phyloP scores from a whole-genome alignment of 2,888 invertebrate genomes.

The Itoplectis maculator region DNA sequence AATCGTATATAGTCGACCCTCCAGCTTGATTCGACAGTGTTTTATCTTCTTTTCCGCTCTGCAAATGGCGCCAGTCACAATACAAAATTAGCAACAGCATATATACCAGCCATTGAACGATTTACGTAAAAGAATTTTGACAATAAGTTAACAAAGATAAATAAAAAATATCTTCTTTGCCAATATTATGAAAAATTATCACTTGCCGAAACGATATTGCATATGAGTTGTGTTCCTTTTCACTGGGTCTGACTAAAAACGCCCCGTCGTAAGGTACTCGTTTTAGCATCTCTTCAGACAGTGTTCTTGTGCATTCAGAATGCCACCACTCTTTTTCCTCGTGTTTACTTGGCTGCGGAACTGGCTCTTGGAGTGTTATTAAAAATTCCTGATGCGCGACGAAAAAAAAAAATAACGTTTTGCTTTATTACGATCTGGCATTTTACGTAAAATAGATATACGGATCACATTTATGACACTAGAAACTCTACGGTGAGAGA shows the following conservation, averaged over 20 bases:
- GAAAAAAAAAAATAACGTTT: slow-evolving; percentile 18
- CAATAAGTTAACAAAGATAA: neutral
- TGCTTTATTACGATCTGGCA: neutral
- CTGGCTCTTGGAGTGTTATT: slow-evolving; percentile 94
- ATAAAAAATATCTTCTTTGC: neutral
- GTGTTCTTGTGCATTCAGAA: slow-evolving; percentile 90
- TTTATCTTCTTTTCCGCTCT: slow-evolving; percentile 97
- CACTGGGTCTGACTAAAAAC: slow-evolving; percentile 96
- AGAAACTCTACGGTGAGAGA: too few species aligned
- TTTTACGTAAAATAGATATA: neutral
- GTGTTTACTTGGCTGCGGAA: slow-evolving; percentile 97
- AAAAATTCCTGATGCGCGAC: slow-evolving; percentile 89
- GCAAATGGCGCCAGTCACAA: slow-evolving; percentile 63
- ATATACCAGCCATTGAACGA: too few species aligned
- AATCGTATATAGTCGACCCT: slow-evolving; percentile 95
- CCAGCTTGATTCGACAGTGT: slow-evolving; percentile 97
- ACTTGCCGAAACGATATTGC: slow-evolving; percentile 96
- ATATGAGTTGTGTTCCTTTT: slow-evolving; percentile 93
- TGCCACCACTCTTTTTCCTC: slow-evolving; percentile 98
- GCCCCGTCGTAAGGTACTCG: slow-evolving; percentile 95
- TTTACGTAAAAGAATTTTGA: neutral
- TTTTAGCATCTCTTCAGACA: slow-evolving; percentile 95
- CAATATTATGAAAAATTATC: neutral
- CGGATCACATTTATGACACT: too few species aligned
- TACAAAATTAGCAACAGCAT: too few species aligned